phyloP scores from a whole-genome alignment of 2,888 invertebrate genomes.

The Cryptophagus acutangulus region DNA sequence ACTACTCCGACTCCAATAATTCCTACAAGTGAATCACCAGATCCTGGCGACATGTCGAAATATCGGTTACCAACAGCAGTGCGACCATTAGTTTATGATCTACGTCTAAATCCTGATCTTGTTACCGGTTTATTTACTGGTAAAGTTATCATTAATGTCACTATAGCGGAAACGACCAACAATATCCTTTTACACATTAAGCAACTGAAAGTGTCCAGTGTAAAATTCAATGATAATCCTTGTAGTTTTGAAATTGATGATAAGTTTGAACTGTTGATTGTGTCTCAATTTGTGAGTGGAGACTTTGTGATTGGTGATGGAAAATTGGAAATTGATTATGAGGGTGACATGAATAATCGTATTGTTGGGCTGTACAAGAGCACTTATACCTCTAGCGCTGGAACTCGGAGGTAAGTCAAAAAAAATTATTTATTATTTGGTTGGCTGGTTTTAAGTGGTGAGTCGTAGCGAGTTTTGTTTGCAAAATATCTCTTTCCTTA shows the following conservation, averaged over 20 bases:
- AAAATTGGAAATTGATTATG: slow-evolving; percentile 56
- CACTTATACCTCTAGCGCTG: slow-evolving; percentile 50
- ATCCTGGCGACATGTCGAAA: slow-evolving; percentile 33
- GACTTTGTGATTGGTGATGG: slow-evolving; percentile 43
- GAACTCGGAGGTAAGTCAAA: no score
- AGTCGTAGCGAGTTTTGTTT: no score
- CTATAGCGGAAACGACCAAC: slow-evolving; percentile 47
- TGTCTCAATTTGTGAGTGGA: slow-evolving; percentile 26
- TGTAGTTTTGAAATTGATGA: slow-evolving; percentile 28
- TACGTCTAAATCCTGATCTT: slow-evolving; percentile 63
- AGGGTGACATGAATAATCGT: slow-evolving; percentile 59
- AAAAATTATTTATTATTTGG: no score
- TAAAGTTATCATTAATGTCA: slow-evolving; percentile 50
- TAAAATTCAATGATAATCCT: slow-evolving; percentile 35
- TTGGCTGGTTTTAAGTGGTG: no score
- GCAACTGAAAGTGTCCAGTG: slow-evolving; percentile 51
- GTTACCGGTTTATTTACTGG: slow-evolving; percentile 54
- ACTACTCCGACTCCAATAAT: slow-evolving; percentile 8
- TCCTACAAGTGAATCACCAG: slow-evolving; percentile 9
- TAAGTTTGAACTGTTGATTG: slow-evolving; percentile 35
- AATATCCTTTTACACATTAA: slow-evolving; percentile 59
- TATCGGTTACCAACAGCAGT: slow-evolving; percentile 57
- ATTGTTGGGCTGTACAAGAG: slow-evolving; percentile 73
- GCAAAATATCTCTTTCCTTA: no score
- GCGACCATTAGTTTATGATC: slow-evolving; percentile 61